These are phyloP conservation scores for Medauroidea extradentata DNA, from an alignment of 1,140 invertebrate species.

Conservation along the genomic window DNA sequence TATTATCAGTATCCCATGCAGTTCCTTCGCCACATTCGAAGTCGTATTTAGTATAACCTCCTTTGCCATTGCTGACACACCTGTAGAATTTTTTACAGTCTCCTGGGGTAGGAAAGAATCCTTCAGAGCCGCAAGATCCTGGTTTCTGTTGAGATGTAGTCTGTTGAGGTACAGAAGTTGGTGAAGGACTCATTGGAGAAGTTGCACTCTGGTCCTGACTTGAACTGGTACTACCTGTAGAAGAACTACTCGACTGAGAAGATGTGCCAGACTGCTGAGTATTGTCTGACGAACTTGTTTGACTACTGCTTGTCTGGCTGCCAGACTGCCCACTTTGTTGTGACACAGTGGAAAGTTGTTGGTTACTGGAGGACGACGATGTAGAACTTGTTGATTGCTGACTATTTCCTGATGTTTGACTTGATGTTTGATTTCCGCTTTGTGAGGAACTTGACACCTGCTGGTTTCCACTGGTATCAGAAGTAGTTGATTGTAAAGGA, in stretches of 20 bases:
- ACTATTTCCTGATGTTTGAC: too few species aligned
- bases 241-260: background rate
- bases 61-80: slow-evolving; percentile 38
- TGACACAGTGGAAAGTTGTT: too few species aligned
- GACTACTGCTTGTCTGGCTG: background rate
- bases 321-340: background rate
- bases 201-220: background rate
- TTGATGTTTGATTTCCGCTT: background rate
- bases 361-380: background rate
- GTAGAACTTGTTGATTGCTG: slow-evolving; percentile 5
- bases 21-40: slow-evolving; percentile 66
- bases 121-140: slow-evolving; percentile 37
- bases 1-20: slow-evolving; percentile 61
- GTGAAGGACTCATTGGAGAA: background rate
- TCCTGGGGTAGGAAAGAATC: slow-evolving; percentile 48
- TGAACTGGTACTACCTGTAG: too few species aligned
- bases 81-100: slow-evolving; percentile 44
- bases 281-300: background rate
- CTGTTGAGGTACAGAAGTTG: background rate
- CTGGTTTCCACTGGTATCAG: too few species aligned
- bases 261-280: background rate
- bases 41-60: slow-evolving; percentile 50
- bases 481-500: too few species aligned
- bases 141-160: background rate
- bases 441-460: too few species aligned